Evolutionary conservation across 2,797 vertebrate genomes (phyloP).

Genomic region (Rhynchotus rufescens): DNA sequence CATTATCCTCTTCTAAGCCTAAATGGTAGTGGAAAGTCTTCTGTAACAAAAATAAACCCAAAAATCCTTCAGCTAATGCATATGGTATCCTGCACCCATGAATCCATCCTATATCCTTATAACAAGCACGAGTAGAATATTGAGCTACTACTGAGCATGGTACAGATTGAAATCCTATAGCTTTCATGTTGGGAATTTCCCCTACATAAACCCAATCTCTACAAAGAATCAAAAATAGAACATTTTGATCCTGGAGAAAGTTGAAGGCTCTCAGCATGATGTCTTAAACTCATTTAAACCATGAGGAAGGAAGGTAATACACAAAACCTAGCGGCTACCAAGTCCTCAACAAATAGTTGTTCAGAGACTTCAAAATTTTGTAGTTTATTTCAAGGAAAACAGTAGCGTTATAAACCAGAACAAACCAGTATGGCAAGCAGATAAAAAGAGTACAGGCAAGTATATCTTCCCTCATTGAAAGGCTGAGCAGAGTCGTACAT

Average conservation of each 20-base stretch:
- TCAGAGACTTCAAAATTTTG: not conserved
- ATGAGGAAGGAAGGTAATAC: accelerated
- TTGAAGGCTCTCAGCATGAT: not conserved
- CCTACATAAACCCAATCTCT: not conserved
- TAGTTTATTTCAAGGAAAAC: not conserved
- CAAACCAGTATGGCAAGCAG: not conserved
- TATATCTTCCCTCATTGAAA: not conserved
- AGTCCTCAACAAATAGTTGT: not conserved
- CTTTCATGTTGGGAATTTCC: not conserved
- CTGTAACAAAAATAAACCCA: not conserved
- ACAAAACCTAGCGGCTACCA: not conserved
- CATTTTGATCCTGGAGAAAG: not conserved
- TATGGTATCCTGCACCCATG: accelerated
- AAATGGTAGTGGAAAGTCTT: not conserved
- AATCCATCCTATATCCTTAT: not conserved
- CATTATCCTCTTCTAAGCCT: not conserved
- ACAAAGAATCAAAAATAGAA: too few relatives aligned
- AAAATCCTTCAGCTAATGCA: accelerated
- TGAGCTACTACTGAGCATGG: accelerated
- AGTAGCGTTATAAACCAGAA: not conserved
- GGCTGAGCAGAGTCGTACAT: not conserved
- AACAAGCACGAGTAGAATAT: not conserved
- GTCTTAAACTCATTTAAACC: accelerated
- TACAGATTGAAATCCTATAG: accelerated
- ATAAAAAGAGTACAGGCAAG: not conserved